phyloP scores from a whole-genome alignment of 2,797 vertebrate genomes.

The Sebastes aleutianus region DNA sequence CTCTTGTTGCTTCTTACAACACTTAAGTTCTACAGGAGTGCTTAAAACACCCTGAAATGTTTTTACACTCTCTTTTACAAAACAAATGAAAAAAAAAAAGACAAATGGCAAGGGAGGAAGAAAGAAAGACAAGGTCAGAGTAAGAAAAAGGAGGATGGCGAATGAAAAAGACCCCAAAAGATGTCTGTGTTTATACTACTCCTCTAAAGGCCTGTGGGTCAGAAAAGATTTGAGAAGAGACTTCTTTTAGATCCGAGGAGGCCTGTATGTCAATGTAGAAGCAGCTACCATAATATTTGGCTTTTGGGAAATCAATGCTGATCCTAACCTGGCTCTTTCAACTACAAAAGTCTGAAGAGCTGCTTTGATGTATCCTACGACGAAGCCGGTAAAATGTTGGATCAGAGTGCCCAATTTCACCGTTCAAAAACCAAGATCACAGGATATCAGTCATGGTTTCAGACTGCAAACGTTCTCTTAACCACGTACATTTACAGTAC shows the following conservation, averaged over 20 bases:
- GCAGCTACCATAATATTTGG: constrained; percentile 34
- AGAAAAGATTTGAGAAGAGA: neutral
- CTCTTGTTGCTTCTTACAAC: constrained; percentile 21
- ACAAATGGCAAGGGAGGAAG: neutral
- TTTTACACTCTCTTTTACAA: neutral
- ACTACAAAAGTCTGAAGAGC: constrained; percentile 7
- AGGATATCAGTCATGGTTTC: neutral
- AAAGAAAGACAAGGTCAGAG: neutral
- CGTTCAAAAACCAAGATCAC: neutral
- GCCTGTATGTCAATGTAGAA: constrained; percentile 11
- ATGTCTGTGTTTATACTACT: neutral
- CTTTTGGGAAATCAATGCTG: constrained; percentile 48
- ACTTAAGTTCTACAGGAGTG: constrained; percentile 10
- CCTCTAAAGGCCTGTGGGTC: neutral
- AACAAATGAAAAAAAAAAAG: neutral
- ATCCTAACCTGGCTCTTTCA: constrained; percentile 30
- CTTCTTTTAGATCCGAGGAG: neutral
- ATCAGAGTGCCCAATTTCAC: constrained; percentile 12
- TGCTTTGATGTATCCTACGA: constrained; percentile 39
- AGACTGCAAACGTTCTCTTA: neutral
- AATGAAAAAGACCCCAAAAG: neutral
- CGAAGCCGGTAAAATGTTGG: constrained; percentile 6
- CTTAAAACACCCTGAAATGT: constrained; percentile 8
- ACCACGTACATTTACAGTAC: neutral
- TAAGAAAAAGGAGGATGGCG: neutral